Evolutionary conservation across 1,140 invertebrate genomes (phyloP).

Genomic region (Ericerus pela): DNA sequence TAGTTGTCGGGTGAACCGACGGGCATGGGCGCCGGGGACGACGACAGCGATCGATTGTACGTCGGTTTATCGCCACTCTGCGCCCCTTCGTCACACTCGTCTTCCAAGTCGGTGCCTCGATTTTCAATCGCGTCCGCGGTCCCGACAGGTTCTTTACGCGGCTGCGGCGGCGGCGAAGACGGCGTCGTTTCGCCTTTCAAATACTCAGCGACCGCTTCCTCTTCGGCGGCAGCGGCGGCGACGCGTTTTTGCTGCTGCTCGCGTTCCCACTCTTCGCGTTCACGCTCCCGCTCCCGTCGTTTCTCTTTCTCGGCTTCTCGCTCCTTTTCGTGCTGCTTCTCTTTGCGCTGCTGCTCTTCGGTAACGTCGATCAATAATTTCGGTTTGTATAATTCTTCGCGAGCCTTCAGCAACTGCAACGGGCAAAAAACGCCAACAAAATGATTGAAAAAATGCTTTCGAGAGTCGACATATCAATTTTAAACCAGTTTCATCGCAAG

Average conservation of each 20-base stretch:
- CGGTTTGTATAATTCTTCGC: conserved; percentile 70
- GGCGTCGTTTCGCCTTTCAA: too few species aligned
- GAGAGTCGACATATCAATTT: too few species aligned
- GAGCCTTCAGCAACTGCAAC: conserved; percentile 47
- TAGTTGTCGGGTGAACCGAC: background rate
- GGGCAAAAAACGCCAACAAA: conserved; percentile 18
- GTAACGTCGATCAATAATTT: conserved; percentile 55
- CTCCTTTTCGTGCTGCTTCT: conserved; percentile 34
- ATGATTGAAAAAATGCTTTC: too few species aligned
- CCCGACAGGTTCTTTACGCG: background rate
- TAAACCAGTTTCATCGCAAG: too few species aligned
- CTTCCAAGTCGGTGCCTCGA: background rate
- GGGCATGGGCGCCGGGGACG: background rate
- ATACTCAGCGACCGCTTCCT: too few species aligned
- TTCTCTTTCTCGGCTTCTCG: conserved; percentile 28
- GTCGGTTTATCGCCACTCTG: background rate
- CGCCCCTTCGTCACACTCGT: background rate
- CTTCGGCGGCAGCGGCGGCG: background rate
- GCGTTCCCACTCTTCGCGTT: conserved; percentile 27
- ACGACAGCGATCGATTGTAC: background rate
- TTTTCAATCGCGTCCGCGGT: background rate
- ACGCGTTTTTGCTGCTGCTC: background rate
- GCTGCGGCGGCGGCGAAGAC: background rate
- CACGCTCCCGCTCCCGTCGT: conserved; percentile 27
- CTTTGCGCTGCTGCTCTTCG: conserved; percentile 38